Base-by-base conservation (phyloP, 1,140 invertebrate genomes). In the Camponotus floridanus region DNA sequence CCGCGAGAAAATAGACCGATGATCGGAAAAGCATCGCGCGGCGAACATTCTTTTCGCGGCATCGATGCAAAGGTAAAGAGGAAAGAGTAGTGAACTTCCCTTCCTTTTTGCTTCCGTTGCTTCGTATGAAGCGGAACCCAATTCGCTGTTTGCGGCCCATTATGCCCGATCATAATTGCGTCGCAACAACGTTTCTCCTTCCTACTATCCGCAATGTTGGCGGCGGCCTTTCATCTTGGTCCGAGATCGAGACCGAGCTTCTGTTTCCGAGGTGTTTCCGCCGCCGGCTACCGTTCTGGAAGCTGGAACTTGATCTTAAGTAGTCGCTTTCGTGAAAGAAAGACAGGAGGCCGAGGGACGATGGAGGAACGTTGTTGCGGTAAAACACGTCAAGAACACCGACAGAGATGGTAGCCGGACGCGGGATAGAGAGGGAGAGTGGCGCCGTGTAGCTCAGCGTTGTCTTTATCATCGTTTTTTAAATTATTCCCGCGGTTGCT, bases 191-290 rank as follows among this genome's bases (percentile, higher is more conserved):
- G 88, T 92, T 91, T 93, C 91, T 91, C 90, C 88, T 92, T 89
- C 71, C 78, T 78, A 68, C n/a, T 68, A 62, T 64, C 61, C 83
- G 87, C 91, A 85, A 85, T 70, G 78, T 86, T 89, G 91, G 90
- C 93, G 93, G 93, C 91, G 79, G 86, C 78, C 93, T 94, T 94
- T 94, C 92, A 94, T 94, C 92, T 93, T 76, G 26, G 13, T 33
- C 88, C 86, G 89, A 31, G 78, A 67, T 57, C 55, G 45, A 92
- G 92, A 92, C 87, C 90, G 92, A 93, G 93, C 93, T 94, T 94
- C 93, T 94, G 93, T 93, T 94, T 94, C 92, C 92, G 88, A 92
- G 91, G 92, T 94, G 92, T 94, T 94, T 94, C 93, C 93, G 93
- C 91, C 92, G 91, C 88, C 92, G 91, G 92, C 92, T 94, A 94